phyloP scores from a whole-genome alignment of 1,140 invertebrate species.

The Paralvinella palmiformis region DNA sequence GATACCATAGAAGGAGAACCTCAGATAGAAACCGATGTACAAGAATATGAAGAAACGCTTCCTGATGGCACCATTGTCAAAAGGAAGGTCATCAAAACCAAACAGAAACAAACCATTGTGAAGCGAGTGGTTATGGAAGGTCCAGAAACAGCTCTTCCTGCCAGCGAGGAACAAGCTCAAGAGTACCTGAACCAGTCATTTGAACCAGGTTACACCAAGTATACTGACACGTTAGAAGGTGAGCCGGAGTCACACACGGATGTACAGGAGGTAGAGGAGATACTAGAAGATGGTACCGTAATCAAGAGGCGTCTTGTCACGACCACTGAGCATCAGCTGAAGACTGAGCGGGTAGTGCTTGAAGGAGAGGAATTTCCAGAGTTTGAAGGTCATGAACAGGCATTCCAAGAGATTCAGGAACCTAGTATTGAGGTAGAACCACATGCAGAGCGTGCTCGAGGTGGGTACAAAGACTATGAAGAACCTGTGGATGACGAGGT shows the following conservation, averaged over 20 bases:
- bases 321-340: constrained; percentile 19
- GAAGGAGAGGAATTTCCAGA: too few species aligned
- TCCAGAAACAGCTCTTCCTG: constrained; percentile 15
- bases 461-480: too few species aligned
- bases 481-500: too few species aligned
- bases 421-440: too few species aligned
- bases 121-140: constrained; percentile 21
- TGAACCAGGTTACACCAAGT: background rate
- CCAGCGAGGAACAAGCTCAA: constrained; percentile 16
- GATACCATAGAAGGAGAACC: constrained; percentile 42
- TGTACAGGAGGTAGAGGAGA: constrained; percentile 31
- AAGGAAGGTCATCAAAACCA: constrained; percentile 23
- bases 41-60: constrained; percentile 38
- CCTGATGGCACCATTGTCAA: constrained; percentile 42
- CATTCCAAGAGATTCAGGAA: too few species aligned
- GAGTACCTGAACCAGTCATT: background rate
- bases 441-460: too few species aligned
- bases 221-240: background rate
- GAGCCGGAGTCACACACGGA: constrained; percentile 16
- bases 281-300: constrained; percentile 34
- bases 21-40: constrained; percentile 33
- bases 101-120: constrained; percentile 20
- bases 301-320: constrained; percentile 30
- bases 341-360: constrained; percentile 15
- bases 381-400: too few species aligned